phyloP scores from a whole-genome alignment of 2,888 invertebrate species.

The Eupithecia pulchellata region DNA sequence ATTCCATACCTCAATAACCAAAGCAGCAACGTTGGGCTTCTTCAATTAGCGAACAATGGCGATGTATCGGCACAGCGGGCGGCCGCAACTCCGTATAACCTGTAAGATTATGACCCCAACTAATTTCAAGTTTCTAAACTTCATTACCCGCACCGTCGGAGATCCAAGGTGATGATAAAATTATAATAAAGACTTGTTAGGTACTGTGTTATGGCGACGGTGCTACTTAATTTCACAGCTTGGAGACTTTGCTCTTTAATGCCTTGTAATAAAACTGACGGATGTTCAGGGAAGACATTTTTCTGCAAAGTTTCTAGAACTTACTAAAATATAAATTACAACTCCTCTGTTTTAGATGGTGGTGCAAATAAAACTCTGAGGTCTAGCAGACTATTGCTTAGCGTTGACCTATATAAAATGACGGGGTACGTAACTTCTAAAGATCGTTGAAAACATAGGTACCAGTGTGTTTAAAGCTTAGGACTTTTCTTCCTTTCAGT shows the following conservation, averaged over 20 bases:
- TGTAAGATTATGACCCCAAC: slow-evolving; percentile 72
- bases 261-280: slow-evolving; percentile 30
- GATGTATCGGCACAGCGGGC: slow-evolving; percentile 39
- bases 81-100: slow-evolving; percentile 54
- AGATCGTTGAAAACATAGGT: not conserved
- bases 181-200: slow-evolving; percentile 63
- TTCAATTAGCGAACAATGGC: slow-evolving; percentile 54
- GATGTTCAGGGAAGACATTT: slow-evolving; percentile 9
- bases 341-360: too few relatives aligned
- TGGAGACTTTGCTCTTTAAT: slow-evolving; percentile 30
- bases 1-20: slow-evolving; percentile 37
- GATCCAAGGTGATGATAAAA: slow-evolving; percentile 73
- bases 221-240: slow-evolving; percentile 42
- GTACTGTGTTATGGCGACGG: slow-evolving; percentile 42
- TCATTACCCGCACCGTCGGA: slow-evolving; percentile 76
- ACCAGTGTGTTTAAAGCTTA: not conserved
- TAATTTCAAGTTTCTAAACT: slow-evolving; percentile 80
- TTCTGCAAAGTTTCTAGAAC: slow-evolving; percentile 5
- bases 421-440: not conserved
- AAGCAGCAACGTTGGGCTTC: slow-evolving; percentile 37
- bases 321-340: slow-evolving; percentile 4
- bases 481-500: not conserved
- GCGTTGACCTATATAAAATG: not conserved
- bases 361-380: too few relatives aligned
- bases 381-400: not conserved